Evolutionary conservation across 2,888 invertebrate genomes (phyloP), one percentile per base, ranked within the genome.

Genomic region (Petrolisthes cinctipes): DNA sequence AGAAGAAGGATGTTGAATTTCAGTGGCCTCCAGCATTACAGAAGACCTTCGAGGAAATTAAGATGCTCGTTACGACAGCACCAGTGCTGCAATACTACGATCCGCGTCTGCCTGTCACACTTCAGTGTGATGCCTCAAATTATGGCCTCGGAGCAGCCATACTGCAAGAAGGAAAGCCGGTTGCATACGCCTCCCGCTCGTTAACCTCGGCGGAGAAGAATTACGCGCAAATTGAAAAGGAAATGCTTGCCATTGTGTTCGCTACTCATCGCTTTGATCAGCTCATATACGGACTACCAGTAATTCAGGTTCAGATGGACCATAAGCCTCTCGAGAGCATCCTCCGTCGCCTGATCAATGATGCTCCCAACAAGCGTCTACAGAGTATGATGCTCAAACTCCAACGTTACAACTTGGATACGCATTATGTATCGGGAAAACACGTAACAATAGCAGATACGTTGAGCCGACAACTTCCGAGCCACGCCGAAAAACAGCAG

Each of bases 141-240:
- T 73, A 73, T 73, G 73, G n/a, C 17, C 20, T 73, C 7, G 73
- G 73, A 73, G 73, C 73, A 1, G 20, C 23, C 7, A 11, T 73
- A 23, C 20, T 73, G 20, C 73, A 73, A 23, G 20, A 11, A 17
- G 73, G 73, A 11, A 17, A 20, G 7, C 73, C 73, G 9, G 73
- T n/a, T 73, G 73, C 73, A 17, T 73, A 73, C n/a, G 20, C 73
- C 7, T 73, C 20, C 9, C 11, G 17, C 1, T 11, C 73, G 9
- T 17, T 73, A 20, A n/a, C 73, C 7, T 23, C 11, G 17, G n/a
- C n/a, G n/a, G 23, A 9, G 20, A 73, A 73, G 4, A 73, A 17
- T 37, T 73, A n/a, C n/a, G 73, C 73, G 9, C 23, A 73, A 73
- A 73, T 73, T 17, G 73, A 73, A 73, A 73, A 73, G 11, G 20